Percentiles rank a stretch among this genome's conserved stretches.
These are phyloP conservation scores for Dynastes hyllus DNA, from an alignment of 2,888 invertebrate species.

Conservation along the genomic window DNA sequence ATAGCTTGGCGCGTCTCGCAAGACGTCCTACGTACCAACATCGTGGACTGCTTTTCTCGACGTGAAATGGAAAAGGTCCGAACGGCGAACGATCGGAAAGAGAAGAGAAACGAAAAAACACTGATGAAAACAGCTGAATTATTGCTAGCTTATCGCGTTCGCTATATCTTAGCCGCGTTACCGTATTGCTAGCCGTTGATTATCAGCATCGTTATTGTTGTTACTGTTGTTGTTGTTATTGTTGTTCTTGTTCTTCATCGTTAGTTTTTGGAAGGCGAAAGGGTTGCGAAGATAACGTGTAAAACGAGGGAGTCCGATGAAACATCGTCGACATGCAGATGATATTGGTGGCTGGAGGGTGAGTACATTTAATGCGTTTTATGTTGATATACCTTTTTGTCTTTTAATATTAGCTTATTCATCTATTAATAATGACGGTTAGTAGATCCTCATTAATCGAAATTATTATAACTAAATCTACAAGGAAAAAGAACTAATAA, in stretches of 20 bases:
- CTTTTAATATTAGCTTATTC: background rate
- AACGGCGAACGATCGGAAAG: background rate
- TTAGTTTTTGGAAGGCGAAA: constrained; percentile 12
- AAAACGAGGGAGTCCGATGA: constrained; percentile 61
- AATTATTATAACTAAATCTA: no score
- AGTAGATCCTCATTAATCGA: no score
- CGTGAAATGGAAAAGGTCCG: constrained; percentile 18
- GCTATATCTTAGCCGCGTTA: background rate
- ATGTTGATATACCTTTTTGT: background rate
- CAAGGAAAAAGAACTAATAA: no score
- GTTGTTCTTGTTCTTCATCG: background rate
- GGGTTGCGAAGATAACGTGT: background rate
- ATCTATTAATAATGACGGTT: no score
- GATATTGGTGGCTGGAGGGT: constrained; percentile 75
- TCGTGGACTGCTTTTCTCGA: background rate
- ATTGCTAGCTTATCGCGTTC: constrained; percentile 4
- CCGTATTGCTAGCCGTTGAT: no score
- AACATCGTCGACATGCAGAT: constrained; percentile 72
- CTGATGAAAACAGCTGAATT: background rate
- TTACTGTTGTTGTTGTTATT: constrained; percentile 4
- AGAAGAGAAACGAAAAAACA: constrained; percentile 20
- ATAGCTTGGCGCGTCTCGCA: background rate
- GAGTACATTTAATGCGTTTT: constrained; percentile 58
- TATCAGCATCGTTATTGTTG: no score
- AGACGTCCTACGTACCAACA: background rate